Percentiles rank a stretch among this genome's conserved stretches.
Conservation (phyloP, 2,888 invertebrate genomes). For the Geotrupes spiniger region DNA sequence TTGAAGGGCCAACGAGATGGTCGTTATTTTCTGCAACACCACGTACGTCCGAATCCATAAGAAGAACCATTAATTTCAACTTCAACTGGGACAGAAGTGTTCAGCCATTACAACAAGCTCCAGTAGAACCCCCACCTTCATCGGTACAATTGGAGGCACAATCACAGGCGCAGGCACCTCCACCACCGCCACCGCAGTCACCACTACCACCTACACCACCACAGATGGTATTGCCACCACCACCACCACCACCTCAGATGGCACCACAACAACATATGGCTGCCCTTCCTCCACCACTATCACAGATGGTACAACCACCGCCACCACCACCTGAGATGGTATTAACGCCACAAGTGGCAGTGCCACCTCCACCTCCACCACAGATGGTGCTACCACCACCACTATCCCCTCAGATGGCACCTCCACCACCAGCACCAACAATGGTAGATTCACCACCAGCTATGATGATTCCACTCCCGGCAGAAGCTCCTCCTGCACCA, state of each 20-base stretch:
- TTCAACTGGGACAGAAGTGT: constrained; percentile 46
- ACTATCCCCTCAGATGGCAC: constrained; percentile 11
- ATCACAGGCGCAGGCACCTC: constrained; percentile 26
- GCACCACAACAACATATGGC: constrained; percentile 10
- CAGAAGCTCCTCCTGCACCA: background rate
- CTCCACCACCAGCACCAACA: constrained; percentile 13
- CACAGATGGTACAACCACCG: constrained; percentile 17
- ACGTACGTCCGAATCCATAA: constrained; percentile 42
- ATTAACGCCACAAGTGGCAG: constrained; percentile 10
- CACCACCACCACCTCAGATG: constrained; percentile 18
- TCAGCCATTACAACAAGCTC: constrained; percentile 18
- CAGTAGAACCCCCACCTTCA: constrained; percentile 34
- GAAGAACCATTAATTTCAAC: constrained; percentile 45
- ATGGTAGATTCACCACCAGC: constrained; percentile 22
- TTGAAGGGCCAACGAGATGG: background rate
- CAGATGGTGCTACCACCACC: constrained; percentile 17
- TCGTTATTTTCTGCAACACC: constrained; percentile 30
- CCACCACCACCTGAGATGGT: constrained; percentile 20
- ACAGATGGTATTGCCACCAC: constrained; percentile 8
- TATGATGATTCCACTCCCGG: background rate
- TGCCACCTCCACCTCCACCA: constrained; percentile 9
- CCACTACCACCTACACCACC: constrained; percentile 11
- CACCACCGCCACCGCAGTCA: constrained; percentile 14
- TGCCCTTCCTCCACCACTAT: constrained; percentile 7
- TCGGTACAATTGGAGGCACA: constrained; percentile 26